These are phyloP conservation scores for Ligdia adustata DNA, from an alignment of 2,888 invertebrate species.

Conservation along the genomic window DNA sequence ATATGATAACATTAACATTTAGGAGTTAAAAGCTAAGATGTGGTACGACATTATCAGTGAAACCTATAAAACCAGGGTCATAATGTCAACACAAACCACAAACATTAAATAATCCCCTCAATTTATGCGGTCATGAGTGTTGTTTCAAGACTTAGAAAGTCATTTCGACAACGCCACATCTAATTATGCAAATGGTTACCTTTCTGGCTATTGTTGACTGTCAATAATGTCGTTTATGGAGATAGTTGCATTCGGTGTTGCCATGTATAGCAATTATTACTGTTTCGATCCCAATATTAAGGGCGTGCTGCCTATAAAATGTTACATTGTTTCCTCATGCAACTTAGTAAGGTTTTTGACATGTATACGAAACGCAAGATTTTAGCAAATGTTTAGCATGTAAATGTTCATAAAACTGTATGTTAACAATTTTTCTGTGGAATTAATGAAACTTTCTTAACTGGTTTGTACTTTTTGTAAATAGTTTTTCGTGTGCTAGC, in stretches of 20 bases:
- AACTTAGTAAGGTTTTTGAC: too few species aligned
- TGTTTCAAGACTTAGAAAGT: constrained; percentile 40
- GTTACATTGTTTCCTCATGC: background rate
- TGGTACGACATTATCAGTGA: constrained; percentile 24
- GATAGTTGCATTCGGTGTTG: constrained; percentile 21
- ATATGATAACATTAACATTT: constrained; percentile 26
- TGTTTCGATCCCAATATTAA: background rate
- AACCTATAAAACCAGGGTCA: constrained; percentile 29
- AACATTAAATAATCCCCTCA: constrained; percentile 32
- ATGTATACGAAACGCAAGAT: too few species aligned
- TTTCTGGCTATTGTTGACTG: constrained; percentile 43
- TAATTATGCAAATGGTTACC: constrained; percentile 52
- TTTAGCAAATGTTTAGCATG: too few species aligned
- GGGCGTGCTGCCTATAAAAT: background rate
- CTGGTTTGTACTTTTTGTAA: too few species aligned
- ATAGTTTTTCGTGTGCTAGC: too few species aligned
- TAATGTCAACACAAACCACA: constrained; percentile 29
- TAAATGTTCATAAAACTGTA: too few species aligned
- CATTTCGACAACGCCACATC: constrained; percentile 43
- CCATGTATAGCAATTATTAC: constrained; percentile 30
- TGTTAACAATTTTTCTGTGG: too few species aligned
- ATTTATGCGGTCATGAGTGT: constrained; percentile 38
- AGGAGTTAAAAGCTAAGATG: constrained; percentile 21
- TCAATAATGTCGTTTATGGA: constrained; percentile 31
- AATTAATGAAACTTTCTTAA: too few species aligned